These are phyloP conservation scores for Rhizomys pruinosus DNA, from an alignment of 2,113 vertebrate species.

Conservation along the genomic window DNA sequence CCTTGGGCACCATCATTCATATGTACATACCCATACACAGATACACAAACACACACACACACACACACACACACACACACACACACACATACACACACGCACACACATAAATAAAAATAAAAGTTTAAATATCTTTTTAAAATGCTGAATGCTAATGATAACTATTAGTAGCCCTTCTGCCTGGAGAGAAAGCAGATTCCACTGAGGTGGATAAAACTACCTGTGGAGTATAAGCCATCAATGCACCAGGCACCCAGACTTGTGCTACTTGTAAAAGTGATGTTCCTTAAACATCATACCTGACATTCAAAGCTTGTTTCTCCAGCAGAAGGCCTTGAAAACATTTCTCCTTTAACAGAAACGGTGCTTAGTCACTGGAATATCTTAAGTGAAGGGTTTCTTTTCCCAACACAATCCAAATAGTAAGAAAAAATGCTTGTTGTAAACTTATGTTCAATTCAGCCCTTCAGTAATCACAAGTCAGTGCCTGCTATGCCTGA, in stretches of 20 bases:
- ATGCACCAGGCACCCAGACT: background rate
- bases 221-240: background rate
- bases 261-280: constrained; percentile 15
- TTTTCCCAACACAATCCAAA: constrained; percentile 14
- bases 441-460: background rate
- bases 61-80: background rate
- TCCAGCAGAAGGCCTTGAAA: constrained; percentile 41
- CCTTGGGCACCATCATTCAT: background rate
- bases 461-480: background rate
- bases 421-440: background rate
- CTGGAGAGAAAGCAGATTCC: constrained; percentile 34
- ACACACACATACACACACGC: too few species aligned
- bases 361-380: background rate
- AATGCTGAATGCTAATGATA: background rate
- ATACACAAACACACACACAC: background rate
- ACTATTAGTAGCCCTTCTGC: constrained; percentile 34
- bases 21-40: background rate
- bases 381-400: constrained; percentile 35
- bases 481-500: background rate
- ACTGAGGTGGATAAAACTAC: constrained; percentile 44
- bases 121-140: background rate
- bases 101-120: too few species aligned
- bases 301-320: constrained; percentile 50
- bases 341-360: background rate
- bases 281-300: constrained; percentile 17